Evolutionary conservation across 2,113 vertebrate species (phyloP).

Genomic region (Gymnarchus niloticus): DNA sequence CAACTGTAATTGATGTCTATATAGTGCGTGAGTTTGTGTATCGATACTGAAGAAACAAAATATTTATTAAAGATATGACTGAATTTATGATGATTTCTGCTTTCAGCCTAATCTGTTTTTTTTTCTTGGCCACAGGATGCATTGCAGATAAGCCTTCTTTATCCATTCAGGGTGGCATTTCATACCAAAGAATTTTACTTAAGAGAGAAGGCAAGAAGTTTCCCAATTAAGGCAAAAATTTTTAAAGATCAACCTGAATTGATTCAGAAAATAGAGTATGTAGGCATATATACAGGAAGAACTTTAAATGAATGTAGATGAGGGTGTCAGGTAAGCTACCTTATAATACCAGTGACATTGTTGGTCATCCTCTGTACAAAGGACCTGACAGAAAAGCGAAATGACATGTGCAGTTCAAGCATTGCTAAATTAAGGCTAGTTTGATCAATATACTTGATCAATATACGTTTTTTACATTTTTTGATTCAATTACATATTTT

Average conservation of each 20-base stretch:
- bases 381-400: not conserved
- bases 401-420: not conserved
- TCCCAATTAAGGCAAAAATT: not conserved
- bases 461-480: not conserved
- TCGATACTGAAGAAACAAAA: not conserved
- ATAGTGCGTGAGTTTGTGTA: no score
- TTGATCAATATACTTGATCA: not conserved
- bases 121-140: not conserved
- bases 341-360: not conserved
- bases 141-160: not conserved
- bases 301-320: not conserved
- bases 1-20: not conserved
- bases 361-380: not conserved
- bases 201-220: not conserved
- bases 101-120: not conserved
- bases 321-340: not conserved
- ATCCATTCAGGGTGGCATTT: not conserved
- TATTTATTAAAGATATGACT: not conserved
- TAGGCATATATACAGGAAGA: not conserved
- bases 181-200: not conserved
- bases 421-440: not conserved
- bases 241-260: not conserved
- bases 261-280: not conserved
- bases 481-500: not conserved
- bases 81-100: not conserved